A percentile compares a stretch with the other conserved stretches of the same genome.
Conservation (phyloP, 2,113 vertebrate species). For the Empidonax alnorum region DNA sequence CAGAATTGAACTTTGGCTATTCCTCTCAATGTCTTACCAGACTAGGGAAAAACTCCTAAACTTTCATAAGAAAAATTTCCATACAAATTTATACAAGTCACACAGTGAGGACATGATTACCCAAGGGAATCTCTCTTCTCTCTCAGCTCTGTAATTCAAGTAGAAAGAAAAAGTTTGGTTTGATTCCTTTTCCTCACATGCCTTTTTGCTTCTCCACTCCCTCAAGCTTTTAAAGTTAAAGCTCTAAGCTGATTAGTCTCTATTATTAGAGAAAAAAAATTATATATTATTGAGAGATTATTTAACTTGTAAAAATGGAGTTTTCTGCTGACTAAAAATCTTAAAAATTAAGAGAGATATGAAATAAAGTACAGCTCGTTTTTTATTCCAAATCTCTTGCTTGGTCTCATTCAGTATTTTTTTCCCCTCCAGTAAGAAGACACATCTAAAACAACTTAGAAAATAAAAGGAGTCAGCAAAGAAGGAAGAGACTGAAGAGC, state of each 20-base stretch:
- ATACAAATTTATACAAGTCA: background rate
- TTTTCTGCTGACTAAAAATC: background rate
- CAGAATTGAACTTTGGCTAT: background rate
- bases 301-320: background rate
- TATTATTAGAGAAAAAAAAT: background rate
- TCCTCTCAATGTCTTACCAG: background rate
- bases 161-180: background rate
- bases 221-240: background rate
- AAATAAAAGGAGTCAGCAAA: background rate
- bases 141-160: background rate
- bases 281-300: background rate
- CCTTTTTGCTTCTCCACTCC: background rate
- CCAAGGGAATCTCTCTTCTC: background rate
- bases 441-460: background rate
- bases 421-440: background rate
- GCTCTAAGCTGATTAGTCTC: background rate
- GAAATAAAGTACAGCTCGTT: background rate
- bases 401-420: background rate
- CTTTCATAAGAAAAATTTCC: background rate
- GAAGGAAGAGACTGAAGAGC: background rate
- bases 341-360: background rate
- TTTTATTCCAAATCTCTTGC: background rate
- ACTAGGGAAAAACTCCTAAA: background rate
- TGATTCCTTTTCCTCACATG: background rate
- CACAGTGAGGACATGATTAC: background rate